phyloP scores from a whole-genome alignment of 23 tunicate species.

The Halocynthia aurantium region DNA sequence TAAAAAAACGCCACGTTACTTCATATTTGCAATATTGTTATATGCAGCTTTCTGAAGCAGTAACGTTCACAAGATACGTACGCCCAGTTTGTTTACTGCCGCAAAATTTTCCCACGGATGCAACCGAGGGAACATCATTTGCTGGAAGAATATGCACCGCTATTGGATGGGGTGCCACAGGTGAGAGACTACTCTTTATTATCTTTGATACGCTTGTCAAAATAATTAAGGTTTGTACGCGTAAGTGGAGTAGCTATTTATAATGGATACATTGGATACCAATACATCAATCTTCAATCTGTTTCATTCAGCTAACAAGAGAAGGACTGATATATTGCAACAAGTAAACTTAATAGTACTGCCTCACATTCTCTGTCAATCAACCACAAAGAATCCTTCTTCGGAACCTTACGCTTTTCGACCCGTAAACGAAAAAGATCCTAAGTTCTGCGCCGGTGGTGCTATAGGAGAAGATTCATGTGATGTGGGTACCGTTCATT shows the following conservation, averaged over 20 bases:
- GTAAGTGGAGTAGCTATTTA: neutral
- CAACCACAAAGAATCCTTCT: neutral
- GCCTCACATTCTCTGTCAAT: conserved; percentile 13
- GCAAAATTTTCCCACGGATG: conserved; percentile 43
- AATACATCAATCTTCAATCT: neutral
- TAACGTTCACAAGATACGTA: conserved; percentile 28
- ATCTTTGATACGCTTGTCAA: neutral
- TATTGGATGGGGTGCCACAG: conserved; percentile 78
- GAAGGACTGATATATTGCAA: conserved; percentile 16
- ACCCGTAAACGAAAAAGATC: conserved; percentile 21
- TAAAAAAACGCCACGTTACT: too few relatives aligned
- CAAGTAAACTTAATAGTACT: conserved; percentile 9
- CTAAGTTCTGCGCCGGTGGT: conserved; percentile 73
- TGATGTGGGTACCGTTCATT: conserved; percentile 6
- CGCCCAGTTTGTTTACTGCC: conserved; percentile 59
- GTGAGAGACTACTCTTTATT: conserved; percentile 11
- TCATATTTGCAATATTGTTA: too few relatives aligned
- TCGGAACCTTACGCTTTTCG: conserved; percentile 22
- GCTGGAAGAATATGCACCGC: conserved; percentile 68
- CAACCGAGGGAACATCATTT: neutral
- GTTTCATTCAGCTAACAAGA: neutral
- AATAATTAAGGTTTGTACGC: neutral
- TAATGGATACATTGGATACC: neutral
- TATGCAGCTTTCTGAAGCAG: conserved; percentile 30
- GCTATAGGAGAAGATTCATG: conserved; percentile 33